Conservation (phyloP, 2,113 vertebrate genomes). For the Muntiacus muntjak region DNA sequence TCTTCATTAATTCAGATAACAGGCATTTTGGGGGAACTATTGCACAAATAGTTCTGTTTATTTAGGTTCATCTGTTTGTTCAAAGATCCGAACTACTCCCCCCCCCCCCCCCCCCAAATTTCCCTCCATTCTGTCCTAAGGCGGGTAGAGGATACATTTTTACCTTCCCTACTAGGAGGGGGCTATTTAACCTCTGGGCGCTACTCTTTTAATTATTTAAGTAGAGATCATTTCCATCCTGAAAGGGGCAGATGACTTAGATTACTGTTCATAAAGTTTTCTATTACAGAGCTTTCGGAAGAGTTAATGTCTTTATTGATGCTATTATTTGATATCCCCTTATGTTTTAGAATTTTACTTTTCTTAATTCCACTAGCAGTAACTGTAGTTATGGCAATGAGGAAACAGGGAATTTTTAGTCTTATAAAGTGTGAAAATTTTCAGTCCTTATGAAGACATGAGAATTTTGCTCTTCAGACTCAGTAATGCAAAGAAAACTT, state of each 20-base stretch:
- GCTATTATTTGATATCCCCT: background rate
- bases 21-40: background rate
- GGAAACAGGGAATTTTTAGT: background rate
- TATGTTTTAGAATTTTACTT: constrained; percentile 1
- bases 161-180: background rate
- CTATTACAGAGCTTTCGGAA: constrained; percentile 32
- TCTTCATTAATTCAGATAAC: constrained; percentile 11
- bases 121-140: background rate
- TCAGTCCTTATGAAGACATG: background rate
- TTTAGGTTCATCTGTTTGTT: background rate
- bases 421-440: background rate
- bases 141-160: background rate
- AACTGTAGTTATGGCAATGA: background rate
- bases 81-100: background rate
- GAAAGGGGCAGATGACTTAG: constrained; percentile 11
- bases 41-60: background rate
- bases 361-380: constrained; percentile 28
- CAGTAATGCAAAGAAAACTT: background rate
- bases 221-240: constrained; percentile 19
- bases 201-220: constrained; percentile 54
- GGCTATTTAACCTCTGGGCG: background rate
- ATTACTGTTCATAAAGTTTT: constrained; percentile 29
- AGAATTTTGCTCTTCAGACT: background rate
- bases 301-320: background rate
- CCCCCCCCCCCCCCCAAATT: fast-evolving